Evolutionary conservation across 2,888 invertebrate genomes (phyloP), one percentile per base, ranked within the genome.

Genomic region (Dascillus cervinus): DNA sequence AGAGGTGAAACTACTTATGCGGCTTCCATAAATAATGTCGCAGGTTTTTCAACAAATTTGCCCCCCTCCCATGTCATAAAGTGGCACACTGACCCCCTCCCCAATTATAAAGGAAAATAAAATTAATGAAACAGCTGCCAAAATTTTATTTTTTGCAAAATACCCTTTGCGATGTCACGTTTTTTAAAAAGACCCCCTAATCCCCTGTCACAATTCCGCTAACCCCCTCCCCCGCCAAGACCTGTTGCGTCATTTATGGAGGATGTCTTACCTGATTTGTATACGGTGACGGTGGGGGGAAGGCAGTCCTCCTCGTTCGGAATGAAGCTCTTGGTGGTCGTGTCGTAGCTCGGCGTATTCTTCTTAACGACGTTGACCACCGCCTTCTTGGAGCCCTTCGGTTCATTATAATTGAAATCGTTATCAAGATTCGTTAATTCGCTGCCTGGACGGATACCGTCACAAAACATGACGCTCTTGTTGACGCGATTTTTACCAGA

Each of bases 381-480:
- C 3, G 23, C 29, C 26, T 29, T 44, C 31, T 39, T 37, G 9
- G 29, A 21, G 2, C 8, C 29, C 40, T 37, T 50, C 19, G 44
- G 40, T 12, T 47, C 48, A 27, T 50, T 54, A 26, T 63, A 62
- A 37, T 61, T 56, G 43, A 64, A 74, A 55, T 72, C 71, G 52
- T 71, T 77, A 58, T 85, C 84, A 44, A 84, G 70, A 60, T 83
- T 83, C 34, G 85, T 83, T 52, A 88, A 67, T 66, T 89, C 88
- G 54, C 87, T 87, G 41, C 89, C 86, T 19, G 89, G 89, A 35
- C 86, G 72, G 54, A 90, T 87, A 43, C 89, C 89, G 64, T 90
- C 89, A 52, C 86, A 87, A 59, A 89, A 89, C 76, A 88, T 87
- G 25, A 89, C 89, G 47, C 76, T 82, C 67, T 77, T 84, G 46